Evolutionary conservation across 2,113 vertebrate species (phyloP), one percentile per base, ranked within the genome.

Genomic region (Neoarius graeffei): DNA sequence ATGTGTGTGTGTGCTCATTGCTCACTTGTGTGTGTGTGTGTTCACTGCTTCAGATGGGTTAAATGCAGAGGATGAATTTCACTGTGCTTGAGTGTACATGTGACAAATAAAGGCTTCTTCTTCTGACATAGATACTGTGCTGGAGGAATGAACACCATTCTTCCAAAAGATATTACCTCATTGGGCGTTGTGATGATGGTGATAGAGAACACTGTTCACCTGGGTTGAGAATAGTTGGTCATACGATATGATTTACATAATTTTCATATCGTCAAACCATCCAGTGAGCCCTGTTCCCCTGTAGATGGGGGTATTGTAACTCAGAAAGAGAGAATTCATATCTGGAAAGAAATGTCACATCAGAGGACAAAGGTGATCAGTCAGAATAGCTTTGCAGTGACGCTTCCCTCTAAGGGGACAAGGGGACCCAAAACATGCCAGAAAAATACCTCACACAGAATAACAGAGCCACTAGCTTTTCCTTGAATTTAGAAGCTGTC

Each of bases 351-450:
- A 59, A 1, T 35, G 27, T 81, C 79, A 35, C 56, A 35, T 81
- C 27, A 35, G 56, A 60, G 30, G 5, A 48, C 30, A 81, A 62
- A 60, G 8, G 19, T 81, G 9, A 81, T 81, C 27, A 23, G 30
- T 23, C 80, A 25, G 9, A 42, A 42, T 10, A 14, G 57, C 56
- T 57, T 81, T 82, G 57, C 17, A 48, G 57, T 82, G 57, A 23
- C 25, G 30, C 17, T 62, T 82, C 19, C 20, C 14, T 23, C 57
- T 42, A 14, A 19, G 27, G 3, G 7, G 52, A 79, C 50, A 79
- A 81, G 15, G 11, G n/a, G 15, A 60, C 17, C 80, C 23, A 35
- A 81, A 60, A 81, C 79, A 60, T 81, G 79, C 8, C 79, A 81
- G n/a, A 60, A 81, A 81, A 60, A 35, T 60, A 3, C 8, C 14